phyloP scores from a whole-genome alignment of 2,113 vertebrate species.

The Recurvirostra avosetta region DNA sequence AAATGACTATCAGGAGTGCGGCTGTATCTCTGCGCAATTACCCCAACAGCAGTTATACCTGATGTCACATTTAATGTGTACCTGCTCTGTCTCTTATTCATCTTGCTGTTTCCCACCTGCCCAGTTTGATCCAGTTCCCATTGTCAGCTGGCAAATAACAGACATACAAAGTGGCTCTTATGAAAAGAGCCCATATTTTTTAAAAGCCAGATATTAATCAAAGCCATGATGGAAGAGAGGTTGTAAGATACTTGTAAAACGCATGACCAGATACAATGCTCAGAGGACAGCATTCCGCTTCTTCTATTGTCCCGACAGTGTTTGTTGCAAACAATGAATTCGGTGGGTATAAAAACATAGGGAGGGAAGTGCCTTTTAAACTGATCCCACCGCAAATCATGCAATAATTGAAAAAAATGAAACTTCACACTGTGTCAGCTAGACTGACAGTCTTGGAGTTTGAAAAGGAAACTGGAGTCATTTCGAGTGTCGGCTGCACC shows the following conservation, averaged over 20 bases:
- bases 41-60: not conserved
- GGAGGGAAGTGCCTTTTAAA: not conserved
- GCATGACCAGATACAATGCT: not conserved
- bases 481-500: not conserved
- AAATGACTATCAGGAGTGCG: fast-evolving
- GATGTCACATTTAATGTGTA: not conserved
- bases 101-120: not conserved
- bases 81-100: not conserved
- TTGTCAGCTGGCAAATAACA: not conserved
- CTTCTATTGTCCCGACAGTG: not conserved
- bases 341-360: not conserved
- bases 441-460: not conserved
- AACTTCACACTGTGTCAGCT: not conserved
- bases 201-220: slow-evolving; percentile 44
- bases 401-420: not conserved
- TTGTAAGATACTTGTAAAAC: not conserved
- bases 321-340: not conserved
- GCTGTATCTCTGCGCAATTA: not conserved
- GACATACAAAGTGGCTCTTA: not conserved
- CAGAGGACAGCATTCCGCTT: not conserved
- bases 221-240: not conserved
- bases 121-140: not conserved
- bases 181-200: not conserved
- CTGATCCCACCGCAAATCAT: not conserved
- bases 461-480: not conserved